Base-by-base conservation (phyloP, 2,113 vertebrate genomes). In the Tachysurus fulvidraco region DNA sequence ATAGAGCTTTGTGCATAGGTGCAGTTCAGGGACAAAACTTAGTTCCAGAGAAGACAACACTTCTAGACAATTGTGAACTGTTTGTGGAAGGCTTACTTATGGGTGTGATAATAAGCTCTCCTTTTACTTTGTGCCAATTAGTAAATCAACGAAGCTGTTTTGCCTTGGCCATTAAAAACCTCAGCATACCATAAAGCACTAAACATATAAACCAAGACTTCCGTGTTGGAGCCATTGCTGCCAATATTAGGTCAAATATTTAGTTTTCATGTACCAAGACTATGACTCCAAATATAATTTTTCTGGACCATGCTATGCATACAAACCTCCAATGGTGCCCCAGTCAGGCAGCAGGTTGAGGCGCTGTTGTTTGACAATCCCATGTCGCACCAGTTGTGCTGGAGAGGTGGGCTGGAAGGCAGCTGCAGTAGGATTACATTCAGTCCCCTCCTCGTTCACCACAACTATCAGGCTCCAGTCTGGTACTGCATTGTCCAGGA, bases 331-430 rank as follows among this genome's bases (percentile, higher is more conserved):
- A 86, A 99, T 96, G 3, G 91, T 73, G 41, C 91, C 91, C 98
- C 98, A 98, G 90, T 98, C 93, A 8, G 97, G 97, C 46, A 96
- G 94, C 74, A 98, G 88, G 88, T 96, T 95, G 81, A 95, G 93
- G 0, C 83, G 55, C 50, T 90, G 93, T 3, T 94, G 93, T 88
- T 95, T 96, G 77, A 93, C 55, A 78, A 98, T 55, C 0, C 97
- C 95, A 0, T 94, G 94, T 41, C 94, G 96, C 83, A 95, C 90
- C 85, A 99, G 94, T 86, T 98, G 96, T 79, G 94, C 92, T 0
- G 96, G 96, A 44, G 96, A 97, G 71, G 96, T 96, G 2, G 97
- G 97, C 90, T 98, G 97, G 89, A 98, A 93, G 3, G 90, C 87
- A 2, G 93, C 88, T 2, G 71, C 59, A 19, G 91, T 83, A 0